Evolutionary conservation across 2,888 invertebrate species (phyloP).

Genomic region (Drosophila parthenogenetica): DNA sequence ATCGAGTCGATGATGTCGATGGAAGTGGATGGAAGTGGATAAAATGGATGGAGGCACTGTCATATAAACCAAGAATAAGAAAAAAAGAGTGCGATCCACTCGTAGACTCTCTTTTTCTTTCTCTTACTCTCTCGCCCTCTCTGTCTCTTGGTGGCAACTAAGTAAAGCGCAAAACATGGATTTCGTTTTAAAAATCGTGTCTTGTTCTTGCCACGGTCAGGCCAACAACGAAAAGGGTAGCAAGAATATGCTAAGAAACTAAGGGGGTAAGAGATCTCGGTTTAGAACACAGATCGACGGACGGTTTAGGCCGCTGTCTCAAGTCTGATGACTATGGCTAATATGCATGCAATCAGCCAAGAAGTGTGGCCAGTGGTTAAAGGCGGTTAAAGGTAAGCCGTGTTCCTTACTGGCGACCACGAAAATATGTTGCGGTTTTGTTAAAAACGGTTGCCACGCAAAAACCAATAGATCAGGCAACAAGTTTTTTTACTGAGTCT

Average conservation of each 20-base stretch:
- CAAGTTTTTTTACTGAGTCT: slow-evolving; percentile 23
- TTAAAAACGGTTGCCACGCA: slow-evolving; percentile 70
- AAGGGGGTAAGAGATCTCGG: slow-evolving; percentile 3
- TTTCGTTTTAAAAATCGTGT: slow-evolving; percentile 79
- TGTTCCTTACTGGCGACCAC: slow-evolving; percentile 54
- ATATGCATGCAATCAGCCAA: slow-evolving; percentile 80
- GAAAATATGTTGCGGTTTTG: slow-evolving; percentile 70
- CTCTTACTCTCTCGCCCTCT: not conserved
- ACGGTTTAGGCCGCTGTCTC: slow-evolving; percentile 45
- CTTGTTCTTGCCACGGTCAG: slow-evolving; percentile 72
- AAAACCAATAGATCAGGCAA: slow-evolving; percentile 79
- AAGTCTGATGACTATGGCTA: slow-evolving; percentile 71
- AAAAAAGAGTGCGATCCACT: slow-evolving; percentile 63
- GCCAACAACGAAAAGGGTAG: slow-evolving; percentile 71
- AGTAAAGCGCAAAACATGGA: slow-evolving; percentile 73
- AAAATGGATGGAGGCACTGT: slow-evolving; percentile 30
- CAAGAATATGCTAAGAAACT: slow-evolving; percentile 53
- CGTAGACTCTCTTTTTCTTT: slow-evolving; percentile 38
- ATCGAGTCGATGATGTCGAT: slow-evolving; percentile 38
- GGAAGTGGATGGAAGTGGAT: slow-evolving; percentile 14
- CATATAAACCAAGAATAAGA: slow-evolving; percentile 29
- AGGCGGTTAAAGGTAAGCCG: slow-evolving; percentile 16
- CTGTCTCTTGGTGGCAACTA: slow-evolving; percentile 38
- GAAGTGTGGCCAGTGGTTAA: slow-evolving; percentile 13
- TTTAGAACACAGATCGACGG: slow-evolving; percentile 70